Conservation (phyloP, 2,888 invertebrate genomes). For the Zonitis immaculata region DNA sequence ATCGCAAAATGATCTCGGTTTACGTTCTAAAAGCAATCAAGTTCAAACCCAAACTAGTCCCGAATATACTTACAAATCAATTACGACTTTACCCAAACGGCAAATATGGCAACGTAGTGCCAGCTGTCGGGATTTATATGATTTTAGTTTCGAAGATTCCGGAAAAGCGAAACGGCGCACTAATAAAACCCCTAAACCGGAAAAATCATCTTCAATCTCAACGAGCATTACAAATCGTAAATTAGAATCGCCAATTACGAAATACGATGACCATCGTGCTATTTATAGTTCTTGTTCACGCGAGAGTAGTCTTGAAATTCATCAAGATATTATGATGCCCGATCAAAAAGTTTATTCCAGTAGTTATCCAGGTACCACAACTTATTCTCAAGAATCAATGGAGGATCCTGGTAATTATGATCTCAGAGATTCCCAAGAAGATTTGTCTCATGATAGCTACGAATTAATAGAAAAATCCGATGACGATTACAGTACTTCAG, state of each 20-base stretch:
- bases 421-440: slow-evolving; percentile 72
- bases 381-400: slow-evolving; percentile 58
- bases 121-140: slow-evolving; percentile 77
- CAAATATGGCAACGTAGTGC: slow-evolving; percentile 73
- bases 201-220: slow-evolving; percentile 18
- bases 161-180: slow-evolving; percentile 59
- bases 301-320: slow-evolving; percentile 59
- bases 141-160: slow-evolving; percentile 69
- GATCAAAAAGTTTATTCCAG: slow-evolving; percentile 77
- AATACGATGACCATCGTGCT: slow-evolving; percentile 65
- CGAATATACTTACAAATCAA: slow-evolving; percentile 34
- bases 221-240: slow-evolving; percentile 47
- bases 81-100: slow-evolving; percentile 46
- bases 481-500: slow-evolving; percentile 57
- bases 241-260: slow-evolving; percentile 66
- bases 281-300: slow-evolving; percentile 61
- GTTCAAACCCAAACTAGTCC: slow-evolving; percentile 35
- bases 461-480: slow-evolving; percentile 76
- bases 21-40: slow-evolving; percentile 16
- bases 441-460: slow-evolving; percentile 84
- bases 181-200: slow-evolving; percentile 49
- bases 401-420: slow-evolving; percentile 62
- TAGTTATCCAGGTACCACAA: slow-evolving; percentile 78
- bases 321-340: slow-evolving; percentile 60
- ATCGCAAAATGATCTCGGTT: slow-evolving; percentile 46